Conservation (phyloP, 2,113 vertebrate species). For the Python bivittatus region DNA sequence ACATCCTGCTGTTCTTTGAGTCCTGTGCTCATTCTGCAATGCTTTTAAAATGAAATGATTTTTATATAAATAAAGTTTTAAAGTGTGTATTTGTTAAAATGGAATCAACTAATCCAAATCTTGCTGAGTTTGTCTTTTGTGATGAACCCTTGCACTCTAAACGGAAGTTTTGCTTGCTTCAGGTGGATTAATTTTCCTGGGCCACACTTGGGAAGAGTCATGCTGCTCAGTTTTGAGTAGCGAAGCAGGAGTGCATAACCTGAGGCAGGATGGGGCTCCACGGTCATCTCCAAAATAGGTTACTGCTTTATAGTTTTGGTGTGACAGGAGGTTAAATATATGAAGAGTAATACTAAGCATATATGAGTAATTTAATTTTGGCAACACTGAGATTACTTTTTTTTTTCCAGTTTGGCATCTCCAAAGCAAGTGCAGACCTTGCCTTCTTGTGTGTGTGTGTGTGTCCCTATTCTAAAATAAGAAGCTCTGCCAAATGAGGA, state of each 20-base stretch:
- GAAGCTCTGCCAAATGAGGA: neutral
- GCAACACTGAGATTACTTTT: too few relatives aligned
- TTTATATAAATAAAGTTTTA: conserved; percentile 87
- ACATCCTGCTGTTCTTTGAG: conserved; percentile 56
- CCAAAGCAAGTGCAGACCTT: too few relatives aligned
- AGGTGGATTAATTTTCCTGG: neutral
- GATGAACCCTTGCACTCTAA: too few relatives aligned
- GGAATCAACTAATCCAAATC: conserved; percentile 11
- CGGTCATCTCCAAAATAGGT: neutral
- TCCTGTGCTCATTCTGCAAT: conserved; percentile 72
- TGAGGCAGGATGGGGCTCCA: neutral
- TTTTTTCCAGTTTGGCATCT: too few relatives aligned
- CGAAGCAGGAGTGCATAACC: too few relatives aligned
- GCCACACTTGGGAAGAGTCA: neutral
- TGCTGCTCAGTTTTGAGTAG: neutral
- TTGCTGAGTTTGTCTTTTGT: conserved; percentile 2
- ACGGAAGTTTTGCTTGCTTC: neutral
- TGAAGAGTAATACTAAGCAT: too few relatives aligned
- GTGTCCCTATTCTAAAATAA: neutral
- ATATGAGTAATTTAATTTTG: too few relatives aligned
- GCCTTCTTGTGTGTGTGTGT: neutral
- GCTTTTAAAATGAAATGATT: conserved; percentile 82
- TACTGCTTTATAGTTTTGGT: too few relatives aligned
- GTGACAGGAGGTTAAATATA: too few relatives aligned
- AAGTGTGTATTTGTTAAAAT: conserved; percentile 69